Percentiles rank a stretch among this genome's conserved stretches.
phyloP scores from a whole-genome alignment of 2,113 vertebrate genomes.

The Carassius gibelio region DNA sequence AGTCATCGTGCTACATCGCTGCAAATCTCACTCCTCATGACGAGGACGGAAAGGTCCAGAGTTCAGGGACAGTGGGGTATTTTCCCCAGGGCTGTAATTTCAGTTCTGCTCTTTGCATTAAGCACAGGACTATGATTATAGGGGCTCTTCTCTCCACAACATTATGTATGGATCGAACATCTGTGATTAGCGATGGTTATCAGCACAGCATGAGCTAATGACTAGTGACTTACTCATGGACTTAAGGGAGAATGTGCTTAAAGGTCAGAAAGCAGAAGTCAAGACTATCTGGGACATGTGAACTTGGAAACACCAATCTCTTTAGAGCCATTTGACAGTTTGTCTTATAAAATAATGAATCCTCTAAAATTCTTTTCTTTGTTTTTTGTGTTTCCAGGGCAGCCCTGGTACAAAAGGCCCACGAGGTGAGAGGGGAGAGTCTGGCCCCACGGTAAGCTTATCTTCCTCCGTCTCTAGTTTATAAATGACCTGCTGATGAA shows the following conservation, averaged over 20 bases:
- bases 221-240: conserved; percentile 11
- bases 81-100: conserved; percentile 29
- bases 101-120: conserved; percentile 52
- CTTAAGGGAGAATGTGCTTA: conserved; percentile 60
- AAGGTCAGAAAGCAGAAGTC: conserved; percentile 62
- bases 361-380: conserved; percentile 48
- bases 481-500: not conserved
- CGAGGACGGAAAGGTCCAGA: conserved; percentile 38
- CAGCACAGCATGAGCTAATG: conserved; percentile 52
- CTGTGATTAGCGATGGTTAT: conserved; percentile 37
- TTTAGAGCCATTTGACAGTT: conserved; percentile 54
- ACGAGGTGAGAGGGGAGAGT: conserved; percentile 90
- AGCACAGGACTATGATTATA: conserved; percentile 28
- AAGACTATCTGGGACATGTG: conserved; percentile 55
- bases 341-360: conserved; percentile 61
- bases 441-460: conserved; percentile 82
- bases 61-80: conserved; percentile 48
- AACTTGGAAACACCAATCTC: conserved; percentile 56
- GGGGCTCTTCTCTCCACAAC: conserved; percentile 50
- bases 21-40: conserved; percentile 48
- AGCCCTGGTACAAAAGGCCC: conserved; percentile 90
- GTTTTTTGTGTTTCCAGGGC: conserved; percentile 79
- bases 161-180: conserved; percentile 43
- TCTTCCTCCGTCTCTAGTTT: not conserved
- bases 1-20: conserved; percentile 43